Percentiles rank a stretch among this genome's conserved stretches.
Conservation (phyloP, 1,140 invertebrate genomes). For the Platyura marginata region DNA sequence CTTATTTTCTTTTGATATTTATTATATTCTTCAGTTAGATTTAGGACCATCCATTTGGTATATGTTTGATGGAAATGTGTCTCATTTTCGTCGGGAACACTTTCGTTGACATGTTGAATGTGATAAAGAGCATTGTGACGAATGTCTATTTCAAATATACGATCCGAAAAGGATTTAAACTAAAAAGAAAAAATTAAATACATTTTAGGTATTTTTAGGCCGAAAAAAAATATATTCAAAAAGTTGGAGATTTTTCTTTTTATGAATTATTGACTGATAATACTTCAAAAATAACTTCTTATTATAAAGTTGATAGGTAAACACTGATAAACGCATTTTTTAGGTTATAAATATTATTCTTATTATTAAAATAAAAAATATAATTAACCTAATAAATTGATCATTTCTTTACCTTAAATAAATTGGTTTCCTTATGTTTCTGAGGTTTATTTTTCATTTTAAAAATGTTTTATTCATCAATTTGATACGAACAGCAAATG, state of each 20-base stretch:
- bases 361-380: too few relatives aligned
- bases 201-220: conserved; percentile 4
- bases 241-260: too few relatives aligned
- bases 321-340: too few relatives aligned
- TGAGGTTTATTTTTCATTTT: conserved; percentile 58
- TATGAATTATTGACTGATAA: too few relatives aligned
- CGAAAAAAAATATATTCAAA: too few relatives aligned
- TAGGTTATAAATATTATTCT: too few relatives aligned
- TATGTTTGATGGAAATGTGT: conserved; percentile 64
- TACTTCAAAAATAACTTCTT: too few relatives aligned
- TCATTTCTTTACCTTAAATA: conserved; percentile 47
- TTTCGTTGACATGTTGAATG: conserved; percentile 45
- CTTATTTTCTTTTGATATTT: conserved; percentile 51
- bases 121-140: conserved; percentile 47
- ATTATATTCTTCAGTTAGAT: conserved; percentile 64
- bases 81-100: conserved; percentile 37
- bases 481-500: not conserved
- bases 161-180: conserved; percentile 74
- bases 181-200: conserved; percentile 28
- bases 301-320: too few relatives aligned
- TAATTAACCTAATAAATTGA: conserved; percentile 1
- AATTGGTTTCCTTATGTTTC: conserved; percentile 60
- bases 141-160: conserved; percentile 65
- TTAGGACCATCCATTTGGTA: conserved; percentile 73
- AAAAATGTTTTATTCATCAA: not conserved